A percentile compares a stretch with the other conserved stretches of the same genome.
phyloP scores from a whole-genome alignment of 2,113 vertebrate species.

The Epinephelus moara region DNA sequence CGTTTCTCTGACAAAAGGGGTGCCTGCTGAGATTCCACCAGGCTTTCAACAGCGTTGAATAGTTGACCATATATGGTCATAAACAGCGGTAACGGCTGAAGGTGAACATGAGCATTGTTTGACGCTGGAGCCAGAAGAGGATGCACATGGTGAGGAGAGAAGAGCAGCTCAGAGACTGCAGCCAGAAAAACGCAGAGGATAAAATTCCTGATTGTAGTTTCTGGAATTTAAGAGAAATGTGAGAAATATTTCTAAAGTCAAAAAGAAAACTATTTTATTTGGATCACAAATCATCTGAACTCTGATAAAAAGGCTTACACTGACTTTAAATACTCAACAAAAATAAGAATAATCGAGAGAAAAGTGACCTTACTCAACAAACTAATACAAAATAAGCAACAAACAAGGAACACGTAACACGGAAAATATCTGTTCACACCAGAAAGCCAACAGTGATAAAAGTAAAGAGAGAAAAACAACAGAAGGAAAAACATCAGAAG shows the following conservation, averaged over 20 bases:
- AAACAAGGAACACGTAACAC: too few relatives aligned
- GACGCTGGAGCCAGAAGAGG: neutral
- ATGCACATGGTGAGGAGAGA: neutral
- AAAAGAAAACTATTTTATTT: neutral
- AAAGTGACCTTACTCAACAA: too few relatives aligned
- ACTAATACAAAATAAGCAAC: too few relatives aligned
- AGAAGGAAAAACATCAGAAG: too few relatives aligned
- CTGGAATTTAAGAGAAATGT: neutral
- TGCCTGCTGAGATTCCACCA: slow-evolving; percentile 5
- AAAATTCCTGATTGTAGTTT: neutral
- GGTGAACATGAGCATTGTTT: slow-evolving; percentile 5
- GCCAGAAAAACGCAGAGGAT: neutral
- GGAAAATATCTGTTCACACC: too few relatives aligned
- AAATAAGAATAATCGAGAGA: too few relatives aligned
- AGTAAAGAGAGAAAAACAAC: too few relatives aligned
- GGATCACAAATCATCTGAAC: neutral
- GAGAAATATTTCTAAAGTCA: neutral
- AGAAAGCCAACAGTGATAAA: too few relatives aligned
- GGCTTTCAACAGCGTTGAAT: slow-evolving; percentile 19
- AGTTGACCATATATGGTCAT: slow-evolving; percentile 59
- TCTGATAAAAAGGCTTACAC: neutral
- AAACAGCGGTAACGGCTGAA: neutral
- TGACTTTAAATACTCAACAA: neutral
- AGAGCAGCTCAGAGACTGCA: neutral
- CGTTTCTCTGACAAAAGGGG: slow-evolving; percentile 14